These are phyloP conservation scores for Drymodes brunneopygia DNA, from an alignment of 2,113 vertebrate species.

Conservation along the genomic window DNA sequence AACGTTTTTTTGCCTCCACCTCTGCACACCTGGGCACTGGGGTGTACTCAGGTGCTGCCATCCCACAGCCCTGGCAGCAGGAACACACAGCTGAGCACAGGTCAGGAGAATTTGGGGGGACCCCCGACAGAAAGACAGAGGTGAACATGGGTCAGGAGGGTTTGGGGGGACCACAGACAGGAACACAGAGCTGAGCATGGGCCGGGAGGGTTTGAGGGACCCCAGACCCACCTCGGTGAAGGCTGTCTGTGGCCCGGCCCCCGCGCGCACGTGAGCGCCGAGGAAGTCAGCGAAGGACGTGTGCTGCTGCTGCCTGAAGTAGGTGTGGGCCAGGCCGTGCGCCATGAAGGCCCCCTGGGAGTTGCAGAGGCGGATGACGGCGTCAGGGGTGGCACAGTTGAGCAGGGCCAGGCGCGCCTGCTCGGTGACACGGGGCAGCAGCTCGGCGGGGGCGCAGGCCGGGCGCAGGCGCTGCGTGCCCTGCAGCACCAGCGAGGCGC, in stretches of 20 bases:
- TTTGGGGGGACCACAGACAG: too few species aligned
- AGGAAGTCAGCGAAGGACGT: constrained; percentile 84
- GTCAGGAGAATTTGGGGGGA: accelerated
- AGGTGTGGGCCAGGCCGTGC: constrained; percentile 54
- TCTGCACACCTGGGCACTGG: accelerated
- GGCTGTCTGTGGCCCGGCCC: neutral
- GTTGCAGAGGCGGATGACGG: constrained; percentile 79
- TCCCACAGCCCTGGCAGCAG: accelerated
- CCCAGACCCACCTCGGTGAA: constrained; percentile 84
- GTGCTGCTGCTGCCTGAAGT: constrained; percentile 83
- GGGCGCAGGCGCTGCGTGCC: constrained; percentile 61
- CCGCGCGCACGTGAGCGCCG: constrained; percentile 40
- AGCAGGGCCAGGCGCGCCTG: constrained; percentile 79
- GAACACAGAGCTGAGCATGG: neutral
- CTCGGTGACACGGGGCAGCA: constrained; percentile 27
- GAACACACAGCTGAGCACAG: neutral
- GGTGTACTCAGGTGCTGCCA: accelerated
- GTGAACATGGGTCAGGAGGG: too few species aligned
- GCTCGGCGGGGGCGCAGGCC: neutral
- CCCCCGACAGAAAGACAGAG: too few species aligned
- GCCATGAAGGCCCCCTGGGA: constrained; percentile 60
- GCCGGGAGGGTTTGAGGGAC: accelerated
- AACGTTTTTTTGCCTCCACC: neutral
- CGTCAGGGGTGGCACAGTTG: constrained; percentile 88
- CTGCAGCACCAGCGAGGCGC: constrained; percentile 88